These are phyloP conservation scores for Acanthacorydalis orientalis DNA, from an alignment of 2,888 invertebrate genomes.

Conservation along the genomic window DNA sequence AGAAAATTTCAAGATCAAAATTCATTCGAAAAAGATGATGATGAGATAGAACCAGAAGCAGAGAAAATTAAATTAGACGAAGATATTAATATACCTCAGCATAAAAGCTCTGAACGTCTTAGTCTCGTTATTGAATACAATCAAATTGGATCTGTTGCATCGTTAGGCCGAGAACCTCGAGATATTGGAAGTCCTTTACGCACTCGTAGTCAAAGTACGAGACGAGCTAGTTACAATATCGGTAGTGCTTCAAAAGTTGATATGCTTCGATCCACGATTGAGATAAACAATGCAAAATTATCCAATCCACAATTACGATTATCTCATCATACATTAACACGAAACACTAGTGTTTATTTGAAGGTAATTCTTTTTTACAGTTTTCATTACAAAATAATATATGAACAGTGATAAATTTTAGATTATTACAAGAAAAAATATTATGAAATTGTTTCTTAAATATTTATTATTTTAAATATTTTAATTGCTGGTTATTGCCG, in stretches of 20 bases:
- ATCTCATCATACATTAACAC: neutral
- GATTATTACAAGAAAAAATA: too few relatives aligned
- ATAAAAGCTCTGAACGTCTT: constrained; percentile 52
- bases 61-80: constrained; percentile 43
- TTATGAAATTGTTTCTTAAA: too few relatives aligned
- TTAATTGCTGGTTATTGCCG: too few relatives aligned
- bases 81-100: constrained; percentile 26
- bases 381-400: too few relatives aligned
- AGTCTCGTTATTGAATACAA: constrained; percentile 62
- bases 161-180: constrained; percentile 38
- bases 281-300: constrained; percentile 36
- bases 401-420: too few relatives aligned
- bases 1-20: constrained; percentile 36
- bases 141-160: constrained; percentile 57
- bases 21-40: constrained; percentile 26
- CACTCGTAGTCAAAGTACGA: constrained; percentile 26
- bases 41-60: constrained; percentile 24
- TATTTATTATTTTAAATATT: too few relatives aligned
- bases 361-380: neutral
- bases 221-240: constrained; percentile 38
- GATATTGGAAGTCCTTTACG: constrained; percentile 14
- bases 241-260: constrained; percentile 44
- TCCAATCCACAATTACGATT: constrained; percentile 11
- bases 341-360: neutral
- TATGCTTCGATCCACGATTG: constrained; percentile 49